Evolutionary conservation across 2,888 invertebrate genomes (phyloP).

Genomic region (Yponomeuta plumbellus): DNA sequence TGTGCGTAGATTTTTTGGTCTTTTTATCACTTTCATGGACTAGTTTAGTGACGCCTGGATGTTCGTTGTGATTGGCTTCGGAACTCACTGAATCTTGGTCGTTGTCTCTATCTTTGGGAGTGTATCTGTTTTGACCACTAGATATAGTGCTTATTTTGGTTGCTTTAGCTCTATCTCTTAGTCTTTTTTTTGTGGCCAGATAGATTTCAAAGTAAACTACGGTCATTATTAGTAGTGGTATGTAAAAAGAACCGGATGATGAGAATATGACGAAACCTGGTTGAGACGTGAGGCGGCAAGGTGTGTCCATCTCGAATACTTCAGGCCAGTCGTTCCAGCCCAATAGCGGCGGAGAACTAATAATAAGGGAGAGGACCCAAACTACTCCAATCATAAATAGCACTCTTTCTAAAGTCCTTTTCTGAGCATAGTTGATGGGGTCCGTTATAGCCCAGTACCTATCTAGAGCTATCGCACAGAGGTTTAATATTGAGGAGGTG

Average conservation of each 20-base stretch:
- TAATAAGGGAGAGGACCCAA: constrained; percentile 89
- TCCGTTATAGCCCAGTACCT: constrained; percentile 97
- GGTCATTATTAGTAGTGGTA: constrained; percentile 95
- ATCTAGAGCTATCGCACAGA: constrained; percentile 96
- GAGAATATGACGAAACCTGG: constrained; percentile 95
- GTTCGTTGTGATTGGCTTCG: constrained; percentile 87
- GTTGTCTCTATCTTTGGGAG: constrained; percentile 69
- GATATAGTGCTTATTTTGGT: constrained; percentile 85
- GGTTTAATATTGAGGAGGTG: constrained; percentile 95
- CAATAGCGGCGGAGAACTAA: constrained; percentile 92
- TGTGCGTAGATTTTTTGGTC: constrained; percentile 48
- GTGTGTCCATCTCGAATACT: constrained; percentile 84
- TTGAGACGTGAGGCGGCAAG: constrained; percentile 90
- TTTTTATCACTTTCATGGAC: constrained; percentile 58
- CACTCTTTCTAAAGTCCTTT: constrained; percentile 90
- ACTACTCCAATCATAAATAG: constrained; percentile 90
- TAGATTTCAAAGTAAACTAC: constrained; percentile 97
- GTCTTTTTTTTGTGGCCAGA: constrained; percentile 90
- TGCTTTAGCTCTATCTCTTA: constrained; percentile 89
- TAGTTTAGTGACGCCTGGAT: constrained; percentile 57
- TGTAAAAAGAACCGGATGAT: constrained; percentile 95
- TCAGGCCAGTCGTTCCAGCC: constrained; percentile 98
- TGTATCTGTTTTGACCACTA: constrained; percentile 57
- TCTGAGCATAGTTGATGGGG: constrained; percentile 95
- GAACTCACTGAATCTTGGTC: constrained; percentile 90